These are phyloP conservation scores for Lophotriccus pileatus DNA, from an alignment of 2,797 vertebrate genomes.

Conservation along the genomic window DNA sequence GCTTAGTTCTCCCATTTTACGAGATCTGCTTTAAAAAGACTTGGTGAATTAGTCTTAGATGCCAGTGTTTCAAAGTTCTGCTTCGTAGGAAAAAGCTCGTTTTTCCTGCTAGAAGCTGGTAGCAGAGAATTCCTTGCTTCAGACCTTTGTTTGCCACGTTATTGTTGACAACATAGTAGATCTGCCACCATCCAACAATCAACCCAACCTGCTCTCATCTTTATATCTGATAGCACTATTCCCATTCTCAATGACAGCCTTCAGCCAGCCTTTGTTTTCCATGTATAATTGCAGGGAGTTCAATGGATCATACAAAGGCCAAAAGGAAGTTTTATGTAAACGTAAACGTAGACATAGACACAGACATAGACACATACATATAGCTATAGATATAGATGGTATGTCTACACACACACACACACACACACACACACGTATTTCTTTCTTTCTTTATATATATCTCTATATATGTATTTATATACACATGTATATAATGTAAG, in stretches of 20 bases:
- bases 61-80: neutral
- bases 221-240: too few species aligned
- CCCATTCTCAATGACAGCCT: fast-evolving
- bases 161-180: fast-evolving
- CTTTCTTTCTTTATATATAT: neutral
- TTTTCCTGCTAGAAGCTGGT: neutral
- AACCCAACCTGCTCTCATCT: neutral
- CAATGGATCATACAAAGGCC: neutral
- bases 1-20: neutral
- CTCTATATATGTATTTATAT: neutral
- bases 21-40: neutral
- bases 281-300: neutral
- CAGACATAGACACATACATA: too few species aligned
- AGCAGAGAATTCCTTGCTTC: neutral
- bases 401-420: too few species aligned
- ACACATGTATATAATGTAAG: neutral
- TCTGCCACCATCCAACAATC: neutral
- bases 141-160: neutral
- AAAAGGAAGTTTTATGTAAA: neutral
- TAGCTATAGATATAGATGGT: neutral
- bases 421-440: neutral
- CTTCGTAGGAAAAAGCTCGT: neutral
- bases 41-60: neutral
- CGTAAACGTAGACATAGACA: fast-evolving
- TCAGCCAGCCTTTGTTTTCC: neutral